Percentiles rank a stretch among this genome's conserved stretches.
Evolutionary conservation across 2,797 vertebrate genomes (phyloP).

Genomic region (Poecilia picta): DNA sequence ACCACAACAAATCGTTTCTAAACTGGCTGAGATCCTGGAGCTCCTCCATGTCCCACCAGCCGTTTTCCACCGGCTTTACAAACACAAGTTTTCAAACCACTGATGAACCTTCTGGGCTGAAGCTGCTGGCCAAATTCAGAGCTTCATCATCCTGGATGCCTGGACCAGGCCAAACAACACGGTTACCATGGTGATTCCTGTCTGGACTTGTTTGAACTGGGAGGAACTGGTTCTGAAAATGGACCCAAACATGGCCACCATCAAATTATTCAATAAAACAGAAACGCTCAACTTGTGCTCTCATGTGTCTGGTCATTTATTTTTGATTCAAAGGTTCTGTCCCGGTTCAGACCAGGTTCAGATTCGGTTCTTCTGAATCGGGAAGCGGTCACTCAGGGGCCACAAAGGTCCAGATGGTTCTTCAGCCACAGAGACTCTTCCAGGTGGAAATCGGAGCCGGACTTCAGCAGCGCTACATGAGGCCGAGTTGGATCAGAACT

Average conservation of each 20-base stretch:
- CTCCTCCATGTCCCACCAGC: too few species aligned
- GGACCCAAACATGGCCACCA: background rate
- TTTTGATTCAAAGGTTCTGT: background rate
- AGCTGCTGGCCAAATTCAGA: too few species aligned
- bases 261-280: background rate
- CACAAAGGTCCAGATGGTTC: background rate
- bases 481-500: background rate
- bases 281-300: background rate
- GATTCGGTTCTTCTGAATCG: background rate
- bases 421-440: background rate
- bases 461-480: background rate
- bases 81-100: too few species aligned
- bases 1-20: too few species aligned
- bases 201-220: too few species aligned
- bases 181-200: too few species aligned
- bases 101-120: too few species aligned
- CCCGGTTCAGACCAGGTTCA: background rate
- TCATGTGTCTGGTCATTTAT: background rate
- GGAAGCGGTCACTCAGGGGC: background rate
- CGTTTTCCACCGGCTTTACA: too few species aligned
- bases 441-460: background rate
- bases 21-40: too few species aligned
- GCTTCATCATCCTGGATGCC: too few species aligned
- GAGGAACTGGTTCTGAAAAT: background rate
- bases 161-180: too few species aligned